Evolutionary conservation across 2,888 invertebrate species (phyloP).

Genomic region (Leucophenga montana): DNA sequence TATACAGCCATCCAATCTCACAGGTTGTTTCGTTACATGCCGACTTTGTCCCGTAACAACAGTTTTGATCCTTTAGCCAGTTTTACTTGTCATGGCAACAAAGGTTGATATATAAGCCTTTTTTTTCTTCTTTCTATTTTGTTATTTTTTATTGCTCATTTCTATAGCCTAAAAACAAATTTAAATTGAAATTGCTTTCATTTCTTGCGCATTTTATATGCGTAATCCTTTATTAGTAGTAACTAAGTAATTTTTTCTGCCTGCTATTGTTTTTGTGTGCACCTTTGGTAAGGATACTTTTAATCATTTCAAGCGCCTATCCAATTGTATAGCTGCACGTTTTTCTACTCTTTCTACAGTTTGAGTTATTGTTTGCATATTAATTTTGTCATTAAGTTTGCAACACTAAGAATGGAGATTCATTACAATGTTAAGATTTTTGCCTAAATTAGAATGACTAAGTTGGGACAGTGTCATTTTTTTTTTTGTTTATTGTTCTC

Average conservation of each 20-base stretch:
- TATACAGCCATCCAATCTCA: not conserved
- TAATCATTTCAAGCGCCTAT: not conserved
- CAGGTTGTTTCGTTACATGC: not conserved
- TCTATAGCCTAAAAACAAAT: conserved; percentile 21
- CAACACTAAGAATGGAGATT: too few relatives aligned
- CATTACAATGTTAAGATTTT: too few relatives aligned
- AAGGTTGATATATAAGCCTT: conserved; percentile 11
- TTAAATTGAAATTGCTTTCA: conserved; percentile 45
- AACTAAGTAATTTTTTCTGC: conserved; percentile 28
- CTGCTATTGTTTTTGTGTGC: conserved; percentile 4
- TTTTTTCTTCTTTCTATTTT: not conserved
- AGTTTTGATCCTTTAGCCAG: conserved; percentile 23
- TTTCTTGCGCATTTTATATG: conserved; percentile 2
- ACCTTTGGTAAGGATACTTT: not conserved
- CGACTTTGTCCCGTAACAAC: conserved; percentile 12
- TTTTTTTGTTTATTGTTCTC: too few relatives aligned
- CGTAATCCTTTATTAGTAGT: conserved; percentile 40
- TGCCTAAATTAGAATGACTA: too few relatives aligned
- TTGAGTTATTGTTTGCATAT: not conserved
- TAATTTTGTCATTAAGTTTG: too few relatives aligned
- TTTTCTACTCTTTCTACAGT: not conserved
- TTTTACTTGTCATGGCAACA: conserved; percentile 21
- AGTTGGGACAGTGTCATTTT: too few relatives aligned
- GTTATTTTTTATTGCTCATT: too few relatives aligned
- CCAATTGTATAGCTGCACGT: too few relatives aligned